Evolutionary conservation across 2,113 vertebrate genomes (phyloP), one percentile per base, ranked within the genome.

Genomic region (Oreochromis tanganicae): DNA sequence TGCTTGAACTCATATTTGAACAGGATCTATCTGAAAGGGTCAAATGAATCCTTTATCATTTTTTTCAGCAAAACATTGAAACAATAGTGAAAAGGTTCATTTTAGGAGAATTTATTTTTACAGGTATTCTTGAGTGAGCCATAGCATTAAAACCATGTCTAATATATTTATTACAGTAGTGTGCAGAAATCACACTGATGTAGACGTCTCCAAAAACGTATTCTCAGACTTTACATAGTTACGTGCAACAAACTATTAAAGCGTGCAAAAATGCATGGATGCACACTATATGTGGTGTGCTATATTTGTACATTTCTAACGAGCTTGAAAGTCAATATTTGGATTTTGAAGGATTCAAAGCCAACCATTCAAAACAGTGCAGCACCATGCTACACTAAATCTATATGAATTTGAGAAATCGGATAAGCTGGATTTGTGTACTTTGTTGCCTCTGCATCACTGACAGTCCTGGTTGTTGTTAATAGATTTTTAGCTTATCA

Each of bases 201-300:
- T 68, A 38, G 10, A 66, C 2, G 1, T 0, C 19, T 68, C 66
- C 38, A 71, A 43, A 24, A 43, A 16, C 0, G 0, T 66, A 66
- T 66, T 38, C 34, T 66, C 34, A 16, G 66, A 66, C 61, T 38
- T 66, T 66, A 24, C 13, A 43, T 66, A 7, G 61, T 63, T 41
- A 9, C 11, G 36, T 43, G 66, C n/a, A 43, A 21, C 11, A 5
- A 68, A 38, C 34, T 38, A 21, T 21, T 68, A 38, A 38, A 68
- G 63, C 1, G 0, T 68, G 63, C 19, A 68, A 21, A 68, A 11
- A 21, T 21, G 19, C 63, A 41, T 41, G 19, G 34, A 68, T 0
- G 11, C 12, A 2, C 63, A 68, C 0, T 21, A 24, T 41, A 41
- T 24, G 1, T 14, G 0, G 19, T 24, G 0, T 63, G 17, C 17